Evolutionary conservation across 2,113 vertebrate genomes (phyloP).

Genomic region (Poecile atricapillus): DNA sequence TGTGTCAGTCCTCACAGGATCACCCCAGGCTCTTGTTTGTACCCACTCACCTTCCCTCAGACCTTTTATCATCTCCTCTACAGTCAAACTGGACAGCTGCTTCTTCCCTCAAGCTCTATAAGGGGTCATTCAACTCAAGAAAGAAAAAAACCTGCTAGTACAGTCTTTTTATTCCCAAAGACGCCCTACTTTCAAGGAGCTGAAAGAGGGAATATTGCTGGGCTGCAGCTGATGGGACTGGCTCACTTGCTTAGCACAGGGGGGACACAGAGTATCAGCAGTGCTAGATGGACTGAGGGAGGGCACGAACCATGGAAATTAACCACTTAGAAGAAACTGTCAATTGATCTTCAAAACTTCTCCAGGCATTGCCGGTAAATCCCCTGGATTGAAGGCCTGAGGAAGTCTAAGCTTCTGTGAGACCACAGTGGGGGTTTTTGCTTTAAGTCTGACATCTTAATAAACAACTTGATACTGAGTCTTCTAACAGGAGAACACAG

Average conservation of each 20-base stretch:
- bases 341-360: not conserved
- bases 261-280: fast-evolving
- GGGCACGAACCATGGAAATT: not conserved
- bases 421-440: not conserved
- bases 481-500: not conserved
- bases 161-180: not conserved
- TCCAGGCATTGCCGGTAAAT: not conserved
- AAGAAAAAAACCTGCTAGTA: not conserved
- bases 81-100: not conserved
- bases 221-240: not conserved
- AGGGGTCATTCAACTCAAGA: not conserved
- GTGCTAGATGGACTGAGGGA: not conserved
- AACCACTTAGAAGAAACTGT: not conserved
- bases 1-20: not conserved
- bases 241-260: not conserved
- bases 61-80: not conserved
- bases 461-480: not conserved
- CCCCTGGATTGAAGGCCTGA: not conserved
- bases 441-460: not conserved
- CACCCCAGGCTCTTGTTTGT: fast-evolving
- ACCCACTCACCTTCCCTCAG: not conserved
- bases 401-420: not conserved
- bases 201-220: not conserved
- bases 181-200: not conserved
- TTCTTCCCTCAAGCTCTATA: not conserved